Conservation (phyloP, 2,888 invertebrate species). For the Drosophila melanocephala region DNA sequence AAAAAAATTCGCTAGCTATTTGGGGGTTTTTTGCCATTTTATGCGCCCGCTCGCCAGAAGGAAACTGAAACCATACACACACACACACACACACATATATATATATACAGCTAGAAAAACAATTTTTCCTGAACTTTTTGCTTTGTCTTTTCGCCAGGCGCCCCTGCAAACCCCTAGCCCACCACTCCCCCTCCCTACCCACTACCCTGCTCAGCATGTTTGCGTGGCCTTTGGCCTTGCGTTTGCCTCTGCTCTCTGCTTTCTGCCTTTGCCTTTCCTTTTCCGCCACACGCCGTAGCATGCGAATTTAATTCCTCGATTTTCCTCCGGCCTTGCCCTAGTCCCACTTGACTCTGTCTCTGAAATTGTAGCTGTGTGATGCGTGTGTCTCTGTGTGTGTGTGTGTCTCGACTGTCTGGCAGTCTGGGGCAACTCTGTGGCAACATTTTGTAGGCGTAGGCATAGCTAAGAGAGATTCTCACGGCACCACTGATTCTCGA, state of each 20-base stretch:
- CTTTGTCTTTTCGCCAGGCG: slow-evolving; percentile 53
- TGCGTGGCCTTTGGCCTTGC: slow-evolving; percentile 69
- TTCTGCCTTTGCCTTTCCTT: slow-evolving; percentile 17
- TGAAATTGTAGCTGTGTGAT: slow-evolving; percentile 5
- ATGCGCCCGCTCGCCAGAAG: slow-evolving; percentile 55
- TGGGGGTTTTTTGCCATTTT: slow-evolving; percentile 53
- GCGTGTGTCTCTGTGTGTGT: slow-evolving; percentile 2
- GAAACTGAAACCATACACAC: slow-evolving; percentile 65
- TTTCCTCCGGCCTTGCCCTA: slow-evolving; percentile 82
- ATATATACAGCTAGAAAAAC: slow-evolving; percentile 65
- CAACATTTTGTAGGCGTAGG: slow-evolving; percentile 24
- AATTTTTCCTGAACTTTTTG: slow-evolving; percentile 75
- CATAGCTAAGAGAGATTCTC: slow-evolving; percentile 35
- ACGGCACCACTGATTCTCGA: slow-evolving; percentile 15
- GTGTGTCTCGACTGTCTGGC: slow-evolving; percentile 27
- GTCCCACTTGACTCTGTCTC: slow-evolving; percentile 72
- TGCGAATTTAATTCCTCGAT: slow-evolving; percentile 74
- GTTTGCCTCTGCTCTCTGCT: slow-evolving; percentile 43
- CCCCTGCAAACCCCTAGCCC: neutral
- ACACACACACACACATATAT: slow-evolving; percentile 4
- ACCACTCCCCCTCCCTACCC: neutral
- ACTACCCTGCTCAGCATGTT: slow-evolving; percentile 26
- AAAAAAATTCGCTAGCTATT: slow-evolving; percentile 77
- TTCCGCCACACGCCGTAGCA: slow-evolving; percentile 59
- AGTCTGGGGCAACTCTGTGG: slow-evolving; percentile 23